A percentile compares a stretch with the other conserved stretches of the same genome.
phyloP scores from a whole-genome alignment of 2,113 vertebrate genomes.

The Rhinoderma darwinii region DNA sequence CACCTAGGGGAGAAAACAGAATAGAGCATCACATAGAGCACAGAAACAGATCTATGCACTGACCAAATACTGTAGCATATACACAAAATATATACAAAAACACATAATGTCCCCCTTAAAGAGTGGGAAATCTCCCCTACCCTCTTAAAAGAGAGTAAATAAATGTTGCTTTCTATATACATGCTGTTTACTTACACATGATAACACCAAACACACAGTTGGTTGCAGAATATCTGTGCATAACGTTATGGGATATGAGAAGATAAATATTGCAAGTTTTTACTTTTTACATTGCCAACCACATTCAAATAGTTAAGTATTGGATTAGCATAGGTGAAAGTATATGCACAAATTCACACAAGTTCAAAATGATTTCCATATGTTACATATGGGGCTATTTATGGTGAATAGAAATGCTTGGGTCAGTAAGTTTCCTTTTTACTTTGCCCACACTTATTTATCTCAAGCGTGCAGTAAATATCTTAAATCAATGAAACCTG shows the following conservation, averaged over 20 bases:
- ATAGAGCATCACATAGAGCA: no score
- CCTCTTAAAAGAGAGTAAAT: no score
- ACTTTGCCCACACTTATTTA: neutral
- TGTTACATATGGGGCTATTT: neutral
- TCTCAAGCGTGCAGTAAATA: no score
- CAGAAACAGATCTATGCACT: no score
- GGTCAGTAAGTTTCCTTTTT: neutral
- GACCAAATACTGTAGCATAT: no score
- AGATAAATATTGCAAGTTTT: neutral
- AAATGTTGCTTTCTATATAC: neutral
- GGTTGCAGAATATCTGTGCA: neutral
- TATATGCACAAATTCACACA: neutral
- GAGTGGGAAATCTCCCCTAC: no score
- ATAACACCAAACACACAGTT: neutral
- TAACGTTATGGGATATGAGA: neutral
- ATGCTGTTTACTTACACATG: neutral
- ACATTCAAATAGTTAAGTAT: conserved; percentile 1
- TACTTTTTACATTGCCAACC: neutral
- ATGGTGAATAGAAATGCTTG: neutral
- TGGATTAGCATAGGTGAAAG: neutral
- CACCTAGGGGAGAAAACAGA: no score
- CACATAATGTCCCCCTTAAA: no score
- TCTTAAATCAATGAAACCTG: no score
- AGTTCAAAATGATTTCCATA: neutral
- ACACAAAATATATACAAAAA: no score